Evolutionary conservation across 2,797 vertebrate genomes (phyloP).

Genomic region (Pyrrhura leucotis): DNA sequence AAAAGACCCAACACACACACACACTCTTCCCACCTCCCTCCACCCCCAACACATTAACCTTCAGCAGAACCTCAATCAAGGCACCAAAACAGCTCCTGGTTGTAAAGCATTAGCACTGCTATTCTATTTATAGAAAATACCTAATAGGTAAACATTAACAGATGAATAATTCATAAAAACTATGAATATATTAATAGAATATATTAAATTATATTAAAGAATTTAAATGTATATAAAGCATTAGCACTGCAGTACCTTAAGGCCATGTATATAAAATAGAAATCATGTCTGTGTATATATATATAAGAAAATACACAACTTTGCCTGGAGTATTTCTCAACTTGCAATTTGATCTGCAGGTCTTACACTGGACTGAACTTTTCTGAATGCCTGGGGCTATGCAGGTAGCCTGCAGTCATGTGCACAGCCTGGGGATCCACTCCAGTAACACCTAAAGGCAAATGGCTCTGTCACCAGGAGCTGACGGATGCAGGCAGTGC

Average conservation of each 20-base stretch:
- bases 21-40: neutral
- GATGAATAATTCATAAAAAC: neutral
- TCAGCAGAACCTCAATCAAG: neutral
- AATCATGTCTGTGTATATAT: neutral
- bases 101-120: neutral
- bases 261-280: neutral
- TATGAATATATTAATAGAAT: neutral
- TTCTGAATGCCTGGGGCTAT: neutral
- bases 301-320: accelerated
- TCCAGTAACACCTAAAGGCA: neutral
- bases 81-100: neutral
- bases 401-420: accelerated
- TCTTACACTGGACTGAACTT: neutral
- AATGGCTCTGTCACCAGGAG: neutral
- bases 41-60: neutral
- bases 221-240: neutral
- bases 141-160: neutral
- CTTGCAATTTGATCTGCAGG: neutral
- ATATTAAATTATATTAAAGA: neutral
- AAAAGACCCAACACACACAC: neutral
- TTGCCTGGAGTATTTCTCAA: neutral
- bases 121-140: neutral
- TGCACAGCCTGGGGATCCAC: accelerated
- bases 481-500: accelerated
- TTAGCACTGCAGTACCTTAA: neutral